Evolutionary conservation across 2,797 vertebrate species (phyloP), one percentile per base, ranked within the genome.

Genomic region (Aphelocoma californica): DNA sequence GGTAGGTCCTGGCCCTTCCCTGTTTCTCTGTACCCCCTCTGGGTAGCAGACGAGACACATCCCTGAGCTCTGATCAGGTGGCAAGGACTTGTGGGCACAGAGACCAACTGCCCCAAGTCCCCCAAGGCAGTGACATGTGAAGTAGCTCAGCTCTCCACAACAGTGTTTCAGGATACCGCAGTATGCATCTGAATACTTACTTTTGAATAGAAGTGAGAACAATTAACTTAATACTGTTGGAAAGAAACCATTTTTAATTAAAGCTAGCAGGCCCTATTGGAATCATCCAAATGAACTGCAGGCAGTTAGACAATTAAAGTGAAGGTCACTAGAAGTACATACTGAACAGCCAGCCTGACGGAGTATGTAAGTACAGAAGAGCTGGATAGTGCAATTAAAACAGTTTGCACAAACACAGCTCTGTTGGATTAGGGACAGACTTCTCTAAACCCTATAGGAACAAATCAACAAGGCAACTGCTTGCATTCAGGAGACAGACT

Each of bases 191-290:
- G 42, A 87, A 45, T 60, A 34, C 25, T 81, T 32, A 34, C 28
- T 71, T 71, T 65, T n/a, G 44, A 29, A 62, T 84, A 73, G 47
- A 73, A 64, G 38, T 19, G 26, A 82, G 38, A 64, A 36, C 7
- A 83, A 83, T 38, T 56, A 69, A 75, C 25, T n/a, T 44, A 32
- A 47, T 19, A 48, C 20, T 57, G 87, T 36, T 82, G 65, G 40
- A 80, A 92, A 64, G 6, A 81, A 93, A 94, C 14, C 14, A 65
- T 79, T 48, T 93, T 80, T 89, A 92, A 90, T 91, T 54, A 81
- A 57, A 90, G 66, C 42, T 56, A 70, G 42, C 34, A 81, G 18
- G 47, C 54, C n/a, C 73, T 40, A 14, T 74, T 79, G 73, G 65
- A 88, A 21, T 74, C 18, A 89, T 66, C 28, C 40, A 92, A 94